phyloP scores from a whole-genome alignment of 1,140 invertebrate species.

The Zophobas atratus region DNA sequence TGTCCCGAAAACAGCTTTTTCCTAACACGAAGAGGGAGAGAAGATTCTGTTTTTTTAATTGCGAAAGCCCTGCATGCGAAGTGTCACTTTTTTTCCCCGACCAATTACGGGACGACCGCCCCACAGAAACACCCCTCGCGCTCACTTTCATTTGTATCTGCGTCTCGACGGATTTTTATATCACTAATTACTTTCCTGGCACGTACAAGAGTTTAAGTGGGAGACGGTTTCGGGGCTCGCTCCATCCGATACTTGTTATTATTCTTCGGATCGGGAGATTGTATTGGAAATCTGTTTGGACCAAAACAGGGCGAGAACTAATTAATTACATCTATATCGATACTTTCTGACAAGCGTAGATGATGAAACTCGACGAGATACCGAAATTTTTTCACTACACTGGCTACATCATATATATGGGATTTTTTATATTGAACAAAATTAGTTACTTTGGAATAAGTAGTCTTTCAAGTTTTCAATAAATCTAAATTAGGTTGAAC shows the following conservation, averaged over 20 bases:
- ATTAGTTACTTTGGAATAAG: no score
- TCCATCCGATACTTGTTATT: constrained; percentile 37
- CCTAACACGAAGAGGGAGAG: constrained; percentile 45
- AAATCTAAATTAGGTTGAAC: no score
- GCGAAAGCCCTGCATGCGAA: constrained; percentile 60
- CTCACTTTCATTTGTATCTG: constrained; percentile 63
- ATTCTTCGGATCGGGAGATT: constrained; percentile 39
- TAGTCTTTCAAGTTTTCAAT: no score
- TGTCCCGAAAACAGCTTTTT: constrained; percentile 57
- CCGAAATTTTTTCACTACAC: no score
- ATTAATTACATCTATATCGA: not conserved
- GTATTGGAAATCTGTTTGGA: constrained; percentile 30
- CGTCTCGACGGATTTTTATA: constrained; percentile 64
- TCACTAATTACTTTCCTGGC: constrained; percentile 63
- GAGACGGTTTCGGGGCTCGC: constrained; percentile 47
- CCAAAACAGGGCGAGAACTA: constrained; percentile 4
- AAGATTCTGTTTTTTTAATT: constrained; percentile 59
- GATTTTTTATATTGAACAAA: no score
- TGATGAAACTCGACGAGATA: no score
- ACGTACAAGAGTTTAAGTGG: constrained; percentile 57
- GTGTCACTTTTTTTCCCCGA: constrained; percentile 60
- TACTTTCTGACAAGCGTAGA: no score
- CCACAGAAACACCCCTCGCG: constrained; percentile 33
- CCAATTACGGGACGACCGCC: constrained; percentile 58
- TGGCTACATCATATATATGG: no score